Base-by-base conservation (phyloP, 2,113 vertebrate genomes). In the Jaculus jaculus region DNA sequence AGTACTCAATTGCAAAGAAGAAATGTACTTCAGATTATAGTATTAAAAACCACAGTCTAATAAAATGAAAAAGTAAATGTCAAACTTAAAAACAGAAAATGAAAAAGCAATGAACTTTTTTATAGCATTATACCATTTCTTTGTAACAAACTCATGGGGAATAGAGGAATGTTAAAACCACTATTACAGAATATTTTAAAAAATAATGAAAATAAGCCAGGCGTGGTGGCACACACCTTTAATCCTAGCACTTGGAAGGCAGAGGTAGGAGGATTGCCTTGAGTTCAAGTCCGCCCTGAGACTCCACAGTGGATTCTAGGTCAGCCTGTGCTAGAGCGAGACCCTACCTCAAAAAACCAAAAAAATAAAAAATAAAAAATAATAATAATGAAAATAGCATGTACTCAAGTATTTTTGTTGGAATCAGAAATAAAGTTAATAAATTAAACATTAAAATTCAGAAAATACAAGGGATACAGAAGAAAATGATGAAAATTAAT, bases 61-160 rank as follows among this genome's bases (percentile, higher is more conserved):
- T 94, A 89, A 87, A 90, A 23, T 88, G 12, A 96, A 73, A 94
- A 93, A 96, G 82, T 82, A 93, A 94, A 93, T 89, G 79, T 92
- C 72, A 93, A 90, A 83, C 69, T 92, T 95, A 92, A 90, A 83
- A 94, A 79, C 71, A 88, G 66, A 91, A 91, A 69, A 68, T 0
- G 20, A 8, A 54, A 78, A 93, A 88, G 30, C 37, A 82, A 74
- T 96, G 92, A 85, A 75, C 74, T 82, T 91, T 96, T 95, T 92
- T 85, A 39, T 93, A 23, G 4, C 37, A 85, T 84, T 89, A 3
- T 93, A 51, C 12, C 51, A 51, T 51, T 51, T 12, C 51, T 94
- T 95, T 85, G 20, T 75, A 71, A 93, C 54, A 58, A 90, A 79
- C n/a, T 88, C 51, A 85, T 37, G 37, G 12, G 24, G 11, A 65